Conservation (phyloP, 2,888 invertebrate genomes). For the Pollenia angustigena region DNA sequence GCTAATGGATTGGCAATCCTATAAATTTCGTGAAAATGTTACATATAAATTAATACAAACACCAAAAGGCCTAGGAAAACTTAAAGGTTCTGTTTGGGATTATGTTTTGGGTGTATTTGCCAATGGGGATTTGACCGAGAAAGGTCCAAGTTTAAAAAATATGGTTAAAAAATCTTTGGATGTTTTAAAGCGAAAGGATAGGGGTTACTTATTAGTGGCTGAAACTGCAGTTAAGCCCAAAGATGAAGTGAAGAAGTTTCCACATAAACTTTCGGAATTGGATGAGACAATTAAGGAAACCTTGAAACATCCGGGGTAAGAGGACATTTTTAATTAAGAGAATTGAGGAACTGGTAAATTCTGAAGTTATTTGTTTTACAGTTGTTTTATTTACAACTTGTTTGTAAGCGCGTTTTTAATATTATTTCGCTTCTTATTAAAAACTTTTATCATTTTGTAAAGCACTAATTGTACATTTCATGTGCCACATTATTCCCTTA, state of each 20-base stretch:
- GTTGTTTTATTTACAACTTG: too few species aligned
- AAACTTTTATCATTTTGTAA: too few species aligned
- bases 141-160: constrained; percentile 88
- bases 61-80: constrained; percentile 86
- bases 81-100: constrained; percentile 87
- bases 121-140: constrained; percentile 87
- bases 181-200: constrained; percentile 87
- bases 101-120: constrained; percentile 92
- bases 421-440: too few species aligned
- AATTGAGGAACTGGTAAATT: too few species aligned
- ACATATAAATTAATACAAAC: constrained; percentile 87
- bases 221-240: constrained; percentile 92
- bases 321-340: neutral
- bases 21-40: constrained; percentile 85
- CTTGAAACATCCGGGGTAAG: constrained; percentile 79
- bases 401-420: too few species aligned
- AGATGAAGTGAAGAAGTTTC: constrained; percentile 90
- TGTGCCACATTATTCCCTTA: too few species aligned
- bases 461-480: too few species aligned
- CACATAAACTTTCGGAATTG: constrained; percentile 89
- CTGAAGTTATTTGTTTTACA: too few species aligned
- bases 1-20: constrained; percentile 88
- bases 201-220: constrained; percentile 90
- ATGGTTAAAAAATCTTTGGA: constrained; percentile 91
- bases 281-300: constrained; percentile 90